Base-by-base conservation (phyloP, 2,113 vertebrate genomes). In the Phyllopteryx taeniolatus region DNA sequence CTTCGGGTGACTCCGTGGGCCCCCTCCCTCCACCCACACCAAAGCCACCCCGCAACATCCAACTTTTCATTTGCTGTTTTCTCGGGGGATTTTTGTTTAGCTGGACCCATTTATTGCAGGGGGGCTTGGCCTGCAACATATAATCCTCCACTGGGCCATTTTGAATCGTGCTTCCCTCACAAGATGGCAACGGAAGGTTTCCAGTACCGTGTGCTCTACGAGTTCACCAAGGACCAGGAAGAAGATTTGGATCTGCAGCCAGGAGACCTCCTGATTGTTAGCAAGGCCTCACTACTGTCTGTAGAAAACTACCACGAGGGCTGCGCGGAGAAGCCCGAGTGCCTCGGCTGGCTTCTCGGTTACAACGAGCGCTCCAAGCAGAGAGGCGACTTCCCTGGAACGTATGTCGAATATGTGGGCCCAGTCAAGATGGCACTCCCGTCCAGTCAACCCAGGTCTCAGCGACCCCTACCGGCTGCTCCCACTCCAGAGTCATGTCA, bases 341-440 rank as follows among this genome's bases (percentile, higher is more conserved):
- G 57, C 3, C 91, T 98, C 1, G 96, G 95, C 67, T 98, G 96
- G 96, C 95, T 98, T 76, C 90, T 95, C 10, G 96, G 96, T 0
- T 89, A 95, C 92, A 98, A 98, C 0, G 95, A 98, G 80, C 93
- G 95, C 72, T 96, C 95, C 49, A 95, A 95, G 76, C 96, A 98
- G 88, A 95, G 95, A 27, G 96, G 96, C 0, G 95, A 97, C 86
- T 98, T 98, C 67, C 96, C 96, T 0, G 96, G 96, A 75, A 98
- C 96, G 0, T 98, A 96, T 0, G 96, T 98, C 20, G 92, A 96
- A 89, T 98, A 95, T 2, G 87, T 96, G 64, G 95, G 96, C 20
- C 93, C 94, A 0, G 91, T 98, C 67, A 93, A 91, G 81, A 94
- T 96, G 84, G 79, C 92, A 0, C 86, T 93, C 27, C 94, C 94